These are phyloP conservation scores for Rapana venosa DNA, from an alignment of 2,888 invertebrate species.

Conservation along the genomic window DNA sequence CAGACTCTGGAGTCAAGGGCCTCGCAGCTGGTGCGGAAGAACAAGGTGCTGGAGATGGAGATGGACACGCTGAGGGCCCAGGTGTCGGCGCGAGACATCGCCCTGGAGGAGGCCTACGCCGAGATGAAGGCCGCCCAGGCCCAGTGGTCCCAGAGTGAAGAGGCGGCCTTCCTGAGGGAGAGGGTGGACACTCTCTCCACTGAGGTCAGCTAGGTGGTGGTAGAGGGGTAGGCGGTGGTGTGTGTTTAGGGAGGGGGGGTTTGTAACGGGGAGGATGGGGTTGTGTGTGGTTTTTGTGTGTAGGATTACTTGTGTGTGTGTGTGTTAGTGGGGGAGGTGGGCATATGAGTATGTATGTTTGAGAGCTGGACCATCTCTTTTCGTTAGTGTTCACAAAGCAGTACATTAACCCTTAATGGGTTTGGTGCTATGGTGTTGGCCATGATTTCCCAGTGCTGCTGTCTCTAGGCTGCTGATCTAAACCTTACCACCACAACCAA, in stretches of 20 bases:
- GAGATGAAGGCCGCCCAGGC: constrained; percentile 60
- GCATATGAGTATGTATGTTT: no score
- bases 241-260: neutral
- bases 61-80: constrained; percentile 61
- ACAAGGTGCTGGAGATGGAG: constrained; percentile 64
- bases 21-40: constrained; percentile 59
- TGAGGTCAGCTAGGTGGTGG: no score
- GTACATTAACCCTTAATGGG: no score
- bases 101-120: constrained; percentile 64
- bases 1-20: constrained; percentile 57
- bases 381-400: no score
- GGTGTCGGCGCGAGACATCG: constrained; percentile 63
- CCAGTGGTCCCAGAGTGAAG: constrained; percentile 54
- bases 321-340: no score
- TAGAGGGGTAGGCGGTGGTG: neutral
- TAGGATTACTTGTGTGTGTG: no score
- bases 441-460: no score
- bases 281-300: no score
- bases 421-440: no score
- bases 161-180: constrained; percentile 59
- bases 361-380: no score
- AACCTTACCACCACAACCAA: no score
- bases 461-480: no score
- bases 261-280: neutral
- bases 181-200: constrained; percentile 64